A percentile compares a stretch with the other conserved stretches of the same genome.
These are phyloP conservation scores for Acanthococcus lagerstroemiae DNA, from an alignment of 2,888 invertebrate species.

Conservation along the genomic window DNA sequence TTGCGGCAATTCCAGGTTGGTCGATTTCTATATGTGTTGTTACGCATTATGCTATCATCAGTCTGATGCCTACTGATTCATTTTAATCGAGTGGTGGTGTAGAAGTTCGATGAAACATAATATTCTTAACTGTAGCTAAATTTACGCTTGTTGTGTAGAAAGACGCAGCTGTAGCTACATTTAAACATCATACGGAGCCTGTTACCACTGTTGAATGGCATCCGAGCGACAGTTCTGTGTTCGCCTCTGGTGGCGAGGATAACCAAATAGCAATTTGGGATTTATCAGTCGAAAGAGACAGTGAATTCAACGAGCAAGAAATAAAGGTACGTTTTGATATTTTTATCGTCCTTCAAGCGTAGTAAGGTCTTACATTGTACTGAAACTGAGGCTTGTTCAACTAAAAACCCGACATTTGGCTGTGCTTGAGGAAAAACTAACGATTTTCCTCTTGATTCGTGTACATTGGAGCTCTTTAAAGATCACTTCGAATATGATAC, in stretches of 20 bases:
- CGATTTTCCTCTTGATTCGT: too few species aligned
- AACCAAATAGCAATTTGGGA: constrained; percentile 97
- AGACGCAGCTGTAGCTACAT: constrained; percentile 71
- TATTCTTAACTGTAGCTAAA: background rate
- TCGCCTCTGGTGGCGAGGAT: constrained; percentile 87
- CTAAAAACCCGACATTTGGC: too few species aligned
- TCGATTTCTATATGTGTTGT: too few species aligned
- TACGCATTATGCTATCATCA: too few species aligned
- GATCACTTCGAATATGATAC: too few species aligned
- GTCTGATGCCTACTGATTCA: too few species aligned
- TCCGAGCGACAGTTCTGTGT: constrained; percentile 81
- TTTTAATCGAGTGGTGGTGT: too few species aligned
- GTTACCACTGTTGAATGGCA: constrained; percentile 97
- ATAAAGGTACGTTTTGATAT: constrained; percentile 43
- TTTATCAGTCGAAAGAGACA: constrained; percentile 77
- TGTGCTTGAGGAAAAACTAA: too few species aligned
- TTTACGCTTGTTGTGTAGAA: constrained; percentile 42
- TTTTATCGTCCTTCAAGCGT: too few species aligned
- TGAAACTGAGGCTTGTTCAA: too few species aligned
- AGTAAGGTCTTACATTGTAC: too few species aligned
- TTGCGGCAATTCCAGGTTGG: constrained; percentile 59
- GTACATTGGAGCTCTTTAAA: too few species aligned
- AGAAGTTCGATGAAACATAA: background rate
- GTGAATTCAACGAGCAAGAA: constrained; percentile 45
- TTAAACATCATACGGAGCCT: constrained; percentile 89